These are phyloP conservation scores for Notospermus geniculatus DNA, from an alignment of 1,140 invertebrate genomes.

Conservation along the genomic window DNA sequence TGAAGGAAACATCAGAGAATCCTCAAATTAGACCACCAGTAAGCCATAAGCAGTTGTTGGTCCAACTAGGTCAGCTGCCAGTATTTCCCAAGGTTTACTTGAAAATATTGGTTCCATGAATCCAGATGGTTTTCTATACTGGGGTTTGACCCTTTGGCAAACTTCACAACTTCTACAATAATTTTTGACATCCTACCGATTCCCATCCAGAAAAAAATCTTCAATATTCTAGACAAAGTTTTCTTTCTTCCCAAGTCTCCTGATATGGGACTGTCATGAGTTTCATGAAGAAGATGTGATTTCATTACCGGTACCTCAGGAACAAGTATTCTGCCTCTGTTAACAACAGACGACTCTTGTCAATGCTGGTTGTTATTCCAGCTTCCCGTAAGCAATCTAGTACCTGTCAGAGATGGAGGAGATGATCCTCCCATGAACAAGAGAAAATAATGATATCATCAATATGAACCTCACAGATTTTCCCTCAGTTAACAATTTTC, in stretches of 20 bases:
- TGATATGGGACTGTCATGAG: too few relatives aligned
- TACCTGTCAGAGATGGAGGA: not conserved
- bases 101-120: not conserved
- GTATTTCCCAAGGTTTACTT: too few relatives aligned
- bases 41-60: too few relatives aligned
- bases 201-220: not conserved
- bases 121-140: not conserved
- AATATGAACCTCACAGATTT: conserved; percentile 15
- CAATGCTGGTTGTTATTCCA: conserved; percentile 51
- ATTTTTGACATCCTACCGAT: not conserved
- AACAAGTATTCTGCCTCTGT: conserved; percentile 16
- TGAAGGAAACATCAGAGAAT: too few relatives aligned
- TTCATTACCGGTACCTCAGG: not conserved
- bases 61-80: too few relatives aligned
- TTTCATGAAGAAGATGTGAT: too few relatives aligned
- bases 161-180: not conserved
- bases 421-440: conserved; percentile 5
- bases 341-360: conserved; percentile 54
- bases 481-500: conserved; percentile 11
- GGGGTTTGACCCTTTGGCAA: not conserved
- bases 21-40: too few relatives aligned
- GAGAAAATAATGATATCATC: conserved; percentile 16
- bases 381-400: conserved; percentile 13
- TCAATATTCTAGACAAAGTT: not conserved
- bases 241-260: too few relatives aligned